Percentiles rank a stretch among this genome's conserved stretches.
Evolutionary conservation across 2,113 vertebrate genomes (phyloP).

Genomic region (Ranitomeya imitator): DNA sequence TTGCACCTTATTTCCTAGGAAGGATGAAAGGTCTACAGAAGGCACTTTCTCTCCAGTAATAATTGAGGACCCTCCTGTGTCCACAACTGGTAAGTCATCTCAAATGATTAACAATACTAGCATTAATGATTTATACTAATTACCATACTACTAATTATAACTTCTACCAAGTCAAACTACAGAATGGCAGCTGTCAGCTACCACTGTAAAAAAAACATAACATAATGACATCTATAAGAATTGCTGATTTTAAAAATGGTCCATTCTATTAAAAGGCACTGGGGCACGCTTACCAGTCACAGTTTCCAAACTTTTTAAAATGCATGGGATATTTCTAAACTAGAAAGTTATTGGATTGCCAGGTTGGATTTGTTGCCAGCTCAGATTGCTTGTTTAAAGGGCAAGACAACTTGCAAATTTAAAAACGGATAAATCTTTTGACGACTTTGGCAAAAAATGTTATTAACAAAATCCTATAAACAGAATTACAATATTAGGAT

Average conservation of each 20-base stretch:
- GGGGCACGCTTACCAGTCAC: neutral
- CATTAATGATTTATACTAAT: neutral
- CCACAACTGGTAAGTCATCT: slow-evolving; percentile 60
- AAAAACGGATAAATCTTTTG: neutral
- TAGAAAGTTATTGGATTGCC: neutral
- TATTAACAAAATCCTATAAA: neutral
- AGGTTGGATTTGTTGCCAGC: neutral
- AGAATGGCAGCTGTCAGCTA: neutral
- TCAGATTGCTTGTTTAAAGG: neutral
- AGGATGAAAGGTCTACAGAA: slow-evolving; percentile 30
- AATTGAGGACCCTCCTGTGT: slow-evolving; percentile 19
- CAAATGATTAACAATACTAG: neutral
- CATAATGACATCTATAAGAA: neutral
- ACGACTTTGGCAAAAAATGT: neutral
- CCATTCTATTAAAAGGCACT: neutral
- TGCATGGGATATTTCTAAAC: neutral
- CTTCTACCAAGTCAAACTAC: neutral
- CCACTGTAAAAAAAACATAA: neutral
- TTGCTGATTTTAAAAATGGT: neutral
- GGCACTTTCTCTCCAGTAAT: slow-evolving; percentile 24
- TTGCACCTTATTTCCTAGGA: slow-evolving; percentile 49
- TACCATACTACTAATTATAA: neutral
- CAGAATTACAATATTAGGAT: neutral
- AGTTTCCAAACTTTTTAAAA: neutral
- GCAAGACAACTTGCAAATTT: neutral